These are phyloP conservation scores for Jaculus jaculus DNA, from an alignment of 2,113 vertebrate genomes.

Conservation along the genomic window DNA sequence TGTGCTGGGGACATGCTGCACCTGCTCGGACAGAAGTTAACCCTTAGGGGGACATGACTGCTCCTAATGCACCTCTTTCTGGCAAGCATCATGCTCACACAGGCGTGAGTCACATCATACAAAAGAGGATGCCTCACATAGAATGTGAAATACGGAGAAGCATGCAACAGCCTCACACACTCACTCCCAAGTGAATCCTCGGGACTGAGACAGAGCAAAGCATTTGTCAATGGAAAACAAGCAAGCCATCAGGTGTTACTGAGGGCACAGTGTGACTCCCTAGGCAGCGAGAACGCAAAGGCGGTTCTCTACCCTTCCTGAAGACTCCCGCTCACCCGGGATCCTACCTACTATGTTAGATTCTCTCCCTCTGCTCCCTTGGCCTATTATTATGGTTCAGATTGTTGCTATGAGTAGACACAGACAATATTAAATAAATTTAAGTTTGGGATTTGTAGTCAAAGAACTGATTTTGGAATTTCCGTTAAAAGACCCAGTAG, in stretches of 20 bases:
- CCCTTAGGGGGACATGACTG: background rate
- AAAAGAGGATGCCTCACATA: background rate
- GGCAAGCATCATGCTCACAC: background rate
- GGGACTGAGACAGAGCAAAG: slow-evolving; percentile 22
- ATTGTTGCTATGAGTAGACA: background rate
- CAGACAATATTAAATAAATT: background rate
- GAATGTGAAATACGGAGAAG: background rate
- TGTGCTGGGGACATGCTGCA: too few relatives aligned
- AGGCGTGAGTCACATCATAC: background rate
- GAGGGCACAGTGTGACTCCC: background rate
- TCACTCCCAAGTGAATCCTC: background rate
- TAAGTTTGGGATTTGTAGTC: background rate
- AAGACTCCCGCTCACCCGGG: slow-evolving; percentile 30
- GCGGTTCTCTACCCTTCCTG: background rate
- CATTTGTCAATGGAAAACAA: slow-evolving; percentile 23
- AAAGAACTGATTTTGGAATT: background rate
- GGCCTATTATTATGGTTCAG: background rate
- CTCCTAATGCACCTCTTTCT: background rate
- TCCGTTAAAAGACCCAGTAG: background rate
- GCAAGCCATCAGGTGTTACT: slow-evolving; percentile 25
- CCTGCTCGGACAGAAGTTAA: background rate
- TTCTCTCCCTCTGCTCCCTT: background rate
- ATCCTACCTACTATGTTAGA: background rate
- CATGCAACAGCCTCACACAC: background rate
- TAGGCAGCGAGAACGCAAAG: background rate